Percentiles rank a stretch among this genome's conserved stretches.
These are phyloP conservation scores for Rhinichthys klamathensis DNA, from an alignment of 2,113 vertebrate species.

Conservation along the genomic window DNA sequence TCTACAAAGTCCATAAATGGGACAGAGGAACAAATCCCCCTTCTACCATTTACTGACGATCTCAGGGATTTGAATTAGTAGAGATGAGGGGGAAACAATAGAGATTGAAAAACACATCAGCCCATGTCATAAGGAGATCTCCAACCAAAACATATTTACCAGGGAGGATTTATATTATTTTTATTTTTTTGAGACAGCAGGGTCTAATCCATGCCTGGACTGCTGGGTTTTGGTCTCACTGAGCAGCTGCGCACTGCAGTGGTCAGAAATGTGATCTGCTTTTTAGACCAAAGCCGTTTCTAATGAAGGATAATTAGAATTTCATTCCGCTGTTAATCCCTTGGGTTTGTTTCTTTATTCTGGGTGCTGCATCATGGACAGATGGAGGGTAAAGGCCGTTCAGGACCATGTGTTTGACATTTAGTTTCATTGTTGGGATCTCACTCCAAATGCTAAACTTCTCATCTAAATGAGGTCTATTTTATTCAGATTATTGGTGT, in stretches of 20 bases:
- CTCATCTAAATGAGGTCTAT: neutral
- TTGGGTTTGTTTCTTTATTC: neutral
- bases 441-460: neutral
- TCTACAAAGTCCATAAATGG: neutral
- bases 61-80: slow-evolving; percentile 29
- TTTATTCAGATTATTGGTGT: slow-evolving; percentile 11
- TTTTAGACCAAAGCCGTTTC: slow-evolving; percentile 43
- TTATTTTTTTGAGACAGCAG: neutral
- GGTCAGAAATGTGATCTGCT: slow-evolving; percentile 46
- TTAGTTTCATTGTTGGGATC: slow-evolving; percentile 7
- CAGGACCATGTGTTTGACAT: slow-evolving; percentile 16
- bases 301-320: slow-evolving; percentile 51
- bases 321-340: slow-evolving; percentile 21
- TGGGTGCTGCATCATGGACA: slow-evolving; percentile 12
- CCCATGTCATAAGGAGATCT: slow-evolving; percentile 1
- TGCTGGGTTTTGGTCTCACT: slow-evolving; percentile 11
- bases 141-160: slow-evolving; percentile 44
- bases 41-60: neutral
- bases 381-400: slow-evolving; percentile 17
- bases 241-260: slow-evolving; percentile 10
- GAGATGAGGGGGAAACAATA: neutral
- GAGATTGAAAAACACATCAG: neutral
- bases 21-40: neutral
- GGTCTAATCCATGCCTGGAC: slow-evolving; percentile 41
- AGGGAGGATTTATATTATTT: neutral